phyloP scores from a whole-genome alignment of 1,140 invertebrate species.

The Drosophila ananassae region DNA sequence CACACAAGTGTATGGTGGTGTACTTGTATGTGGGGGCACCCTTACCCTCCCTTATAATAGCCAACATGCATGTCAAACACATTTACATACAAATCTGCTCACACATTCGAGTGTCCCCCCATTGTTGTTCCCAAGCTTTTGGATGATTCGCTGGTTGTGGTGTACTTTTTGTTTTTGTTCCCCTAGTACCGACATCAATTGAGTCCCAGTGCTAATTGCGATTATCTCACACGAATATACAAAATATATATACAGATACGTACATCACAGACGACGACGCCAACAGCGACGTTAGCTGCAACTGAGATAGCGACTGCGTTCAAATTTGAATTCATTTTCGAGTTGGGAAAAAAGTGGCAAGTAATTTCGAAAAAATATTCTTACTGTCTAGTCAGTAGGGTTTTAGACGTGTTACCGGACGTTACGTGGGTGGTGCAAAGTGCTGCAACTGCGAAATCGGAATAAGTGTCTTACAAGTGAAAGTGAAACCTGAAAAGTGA shows the following conservation, averaged over 20 bases:
- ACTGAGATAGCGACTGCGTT: constrained; percentile 57
- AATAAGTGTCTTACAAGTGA: constrained; percentile 14
- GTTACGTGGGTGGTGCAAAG: constrained; percentile 60
- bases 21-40: constrained; percentile 33
- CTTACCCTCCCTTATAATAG: constrained; percentile 76
- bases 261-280: constrained; percentile 41
- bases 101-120: constrained; percentile 35
- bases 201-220: constrained; percentile 78
- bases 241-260: constrained; percentile 39
- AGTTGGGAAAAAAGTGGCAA: constrained; percentile 70
- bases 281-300: constrained; percentile 49
- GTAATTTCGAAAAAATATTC: constrained; percentile 78
- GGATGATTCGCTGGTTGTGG: constrained; percentile 42
- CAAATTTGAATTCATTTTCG: constrained; percentile 79
- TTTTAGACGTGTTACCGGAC: constrained; percentile 75
- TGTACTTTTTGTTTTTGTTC: constrained; percentile 35
- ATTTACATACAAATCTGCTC: constrained; percentile 52
- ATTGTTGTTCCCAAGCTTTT: constrained; percentile 76
- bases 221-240: constrained; percentile 74
- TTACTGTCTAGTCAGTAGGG: constrained; percentile 75
- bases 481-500: constrained; percentile 42
- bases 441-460: not conserved
- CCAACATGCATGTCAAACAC: constrained; percentile 73
- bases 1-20: constrained; percentile 12
- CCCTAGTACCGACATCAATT: not conserved